These are phyloP conservation scores for Drosophila ficusphila DNA, from an alignment of 1,140 invertebrate species.

Conservation along the genomic window DNA sequence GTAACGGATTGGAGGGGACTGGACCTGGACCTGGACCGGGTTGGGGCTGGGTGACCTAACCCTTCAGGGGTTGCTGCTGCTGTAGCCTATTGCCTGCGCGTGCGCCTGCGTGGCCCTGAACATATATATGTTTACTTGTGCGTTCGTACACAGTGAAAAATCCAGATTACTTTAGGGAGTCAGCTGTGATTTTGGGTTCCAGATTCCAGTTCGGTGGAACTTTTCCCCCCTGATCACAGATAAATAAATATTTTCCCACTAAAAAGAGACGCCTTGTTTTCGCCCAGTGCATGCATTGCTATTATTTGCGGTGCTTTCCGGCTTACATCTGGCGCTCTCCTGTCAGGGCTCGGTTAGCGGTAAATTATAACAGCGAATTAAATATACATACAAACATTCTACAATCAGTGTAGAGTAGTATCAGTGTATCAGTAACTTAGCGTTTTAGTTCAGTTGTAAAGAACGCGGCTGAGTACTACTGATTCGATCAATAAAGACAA, in stretches of 20 bases:
- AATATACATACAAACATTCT: not conserved
- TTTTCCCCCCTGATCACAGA: no score
- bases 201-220: no score
- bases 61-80: constrained; percentile 29
- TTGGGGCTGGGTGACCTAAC: constrained; percentile 27
- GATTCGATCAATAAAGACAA: no score
- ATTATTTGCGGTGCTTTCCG: not conserved
- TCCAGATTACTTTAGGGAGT: not conserved
- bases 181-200: no score
- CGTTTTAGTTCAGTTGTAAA: no score
- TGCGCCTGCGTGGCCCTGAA: constrained; percentile 6
- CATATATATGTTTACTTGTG: not conserved
- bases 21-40: constrained; percentile 39
- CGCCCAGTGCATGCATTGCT: no score
- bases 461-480: no score
- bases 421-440: no score
- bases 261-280: no score
- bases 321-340: constrained; percentile 16
- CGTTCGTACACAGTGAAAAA: not conserved
- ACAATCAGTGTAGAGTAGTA: no score
- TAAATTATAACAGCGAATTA: not conserved
- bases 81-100: constrained; percentile 13
- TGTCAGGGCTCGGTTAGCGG: not conserved
- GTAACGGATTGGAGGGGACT: constrained; percentile 53
- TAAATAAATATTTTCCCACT: no score